Conservation (phyloP, 1,140 invertebrate genomes). For the Copidosoma floridanum region DNA sequence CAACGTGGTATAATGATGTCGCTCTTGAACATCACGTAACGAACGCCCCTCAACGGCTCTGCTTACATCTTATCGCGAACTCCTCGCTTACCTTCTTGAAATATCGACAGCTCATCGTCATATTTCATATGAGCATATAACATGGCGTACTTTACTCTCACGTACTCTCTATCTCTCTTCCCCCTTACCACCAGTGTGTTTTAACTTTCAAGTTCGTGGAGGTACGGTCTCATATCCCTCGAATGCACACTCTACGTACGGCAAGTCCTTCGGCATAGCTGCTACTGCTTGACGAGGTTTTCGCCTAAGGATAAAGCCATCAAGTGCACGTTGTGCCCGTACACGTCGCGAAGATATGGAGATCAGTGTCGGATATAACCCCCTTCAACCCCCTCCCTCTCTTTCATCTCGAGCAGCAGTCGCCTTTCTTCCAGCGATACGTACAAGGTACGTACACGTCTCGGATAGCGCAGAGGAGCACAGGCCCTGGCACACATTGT, state of each 20-base stretch:
- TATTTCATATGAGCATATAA: too few relatives aligned
- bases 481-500: slow-evolving; percentile 12
- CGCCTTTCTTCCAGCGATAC: not conserved
- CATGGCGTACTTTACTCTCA: slow-evolving; percentile 50
- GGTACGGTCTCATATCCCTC: slow-evolving; percentile 16
- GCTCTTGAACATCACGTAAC: too few relatives aligned
- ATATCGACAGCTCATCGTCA: slow-evolving; percentile 49
- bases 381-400: not conserved
- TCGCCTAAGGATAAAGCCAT: slow-evolving; percentile 51
- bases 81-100: slow-evolving; percentile 44
- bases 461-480: not conserved
- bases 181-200: slow-evolving; percentile 44
- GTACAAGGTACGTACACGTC: not conserved
- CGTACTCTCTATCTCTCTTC: slow-evolving; percentile 46
- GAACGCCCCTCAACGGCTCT: too few relatives aligned
- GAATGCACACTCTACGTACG: not conserved
- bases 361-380: slow-evolving; percentile 23
- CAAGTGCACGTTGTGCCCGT: slow-evolving; percentile 48
- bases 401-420: not conserved
- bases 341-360: slow-evolving; percentile 21
- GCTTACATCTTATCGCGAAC: too few relatives aligned
- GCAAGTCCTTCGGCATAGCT: slow-evolving; percentile 36
- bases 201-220: slow-evolving; percentile 43
- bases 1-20: too few relatives aligned
- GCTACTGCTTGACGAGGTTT: slow-evolving; percentile 40